A percentile compares a stretch with the other conserved stretches of the same genome.
Conservation (phyloP, 2,113 vertebrate genomes). For the Lathamus discolor region DNA sequence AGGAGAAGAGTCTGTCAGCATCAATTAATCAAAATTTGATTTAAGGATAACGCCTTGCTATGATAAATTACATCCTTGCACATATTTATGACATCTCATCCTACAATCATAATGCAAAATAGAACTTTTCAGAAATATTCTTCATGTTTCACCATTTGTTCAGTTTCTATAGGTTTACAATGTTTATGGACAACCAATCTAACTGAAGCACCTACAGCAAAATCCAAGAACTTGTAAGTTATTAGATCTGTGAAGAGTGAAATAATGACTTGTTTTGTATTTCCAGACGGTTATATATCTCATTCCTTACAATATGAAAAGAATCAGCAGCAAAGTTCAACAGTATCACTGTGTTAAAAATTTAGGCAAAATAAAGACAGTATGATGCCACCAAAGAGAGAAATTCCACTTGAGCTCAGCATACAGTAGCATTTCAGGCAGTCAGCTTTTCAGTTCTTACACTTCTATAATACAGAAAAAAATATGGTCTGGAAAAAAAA, state of each 20-base stretch:
- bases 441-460: not conserved
- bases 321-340: not conserved
- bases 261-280: not conserved
- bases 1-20: not conserved
- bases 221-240: not conserved
- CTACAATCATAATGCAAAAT: not conserved
- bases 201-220: not conserved
- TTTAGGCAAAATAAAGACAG: not conserved
- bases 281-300: not conserved
- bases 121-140: not conserved
- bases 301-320: not conserved
- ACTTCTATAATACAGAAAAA: not conserved
- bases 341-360: not conserved
- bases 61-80: not conserved
- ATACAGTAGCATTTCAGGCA: not conserved
- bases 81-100: not conserved
- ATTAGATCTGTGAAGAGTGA: not conserved
- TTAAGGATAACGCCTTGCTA: not conserved
- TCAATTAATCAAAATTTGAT: not conserved
- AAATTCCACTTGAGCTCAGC: not conserved
- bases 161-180: not conserved
- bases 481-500: not conserved
- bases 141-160: not conserved
- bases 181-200: not conserved
- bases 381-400: not conserved